Evolutionary conservation across 2,797 vertebrate genomes (phyloP).

Genomic region (Brachymystax lenok): DNA sequence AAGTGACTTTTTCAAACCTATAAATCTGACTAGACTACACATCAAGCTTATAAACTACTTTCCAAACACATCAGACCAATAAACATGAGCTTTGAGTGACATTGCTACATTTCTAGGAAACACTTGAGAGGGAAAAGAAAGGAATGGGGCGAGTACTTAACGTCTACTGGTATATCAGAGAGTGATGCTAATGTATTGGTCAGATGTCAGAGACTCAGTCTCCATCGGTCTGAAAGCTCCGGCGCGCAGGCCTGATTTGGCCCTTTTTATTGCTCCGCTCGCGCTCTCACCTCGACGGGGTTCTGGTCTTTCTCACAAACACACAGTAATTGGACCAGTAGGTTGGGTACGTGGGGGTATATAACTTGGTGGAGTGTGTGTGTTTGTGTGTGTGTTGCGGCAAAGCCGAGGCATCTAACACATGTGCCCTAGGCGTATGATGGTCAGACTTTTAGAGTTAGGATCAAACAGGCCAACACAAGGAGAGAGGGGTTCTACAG

Average conservation of each 20-base stretch:
- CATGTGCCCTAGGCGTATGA: conserved; percentile 77
- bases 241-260: conserved; percentile 49
- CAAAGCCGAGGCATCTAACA: conserved; percentile 71
- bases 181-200: conserved; percentile 67
- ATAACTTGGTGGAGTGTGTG: conserved; percentile 55
- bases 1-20: conserved; percentile 6
- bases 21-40: not conserved
- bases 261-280: conserved; percentile 67
- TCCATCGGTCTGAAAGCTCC: conserved; percentile 37
- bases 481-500: conserved; percentile 18
- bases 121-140: not conserved
- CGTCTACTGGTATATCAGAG: conserved; percentile 51
- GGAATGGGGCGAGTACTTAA: conserved; percentile 29
- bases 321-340: conserved; percentile 78
- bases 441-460: conserved; percentile 75
- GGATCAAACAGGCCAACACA: conserved; percentile 56
- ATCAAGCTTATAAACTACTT: not conserved
- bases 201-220: conserved; percentile 69
- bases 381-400: conserved; percentile 51
- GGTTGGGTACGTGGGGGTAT: conserved; percentile 66
- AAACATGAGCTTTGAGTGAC: not conserved
- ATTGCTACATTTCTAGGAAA: conserved; percentile 28
- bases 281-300: conserved; percentile 70
- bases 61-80: not conserved
- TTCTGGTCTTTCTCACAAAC: conserved; percentile 81